Base-by-base conservation (phyloP, 2,888 invertebrate genomes). In the Andrena dorsata region DNA sequence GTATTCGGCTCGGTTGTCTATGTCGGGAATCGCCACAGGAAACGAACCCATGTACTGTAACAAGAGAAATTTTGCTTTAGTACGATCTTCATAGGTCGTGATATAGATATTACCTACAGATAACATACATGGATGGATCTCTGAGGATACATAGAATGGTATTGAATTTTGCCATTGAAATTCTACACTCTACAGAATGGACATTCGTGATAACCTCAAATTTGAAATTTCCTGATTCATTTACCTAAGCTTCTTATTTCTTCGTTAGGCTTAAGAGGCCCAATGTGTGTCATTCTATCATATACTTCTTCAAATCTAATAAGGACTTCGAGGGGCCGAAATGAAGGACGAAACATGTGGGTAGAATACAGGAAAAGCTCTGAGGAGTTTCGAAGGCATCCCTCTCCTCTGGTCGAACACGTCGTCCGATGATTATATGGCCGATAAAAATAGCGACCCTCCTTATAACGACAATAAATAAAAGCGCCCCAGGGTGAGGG, bases 11-110 rank as follows among this genome's bases (percentile, higher is more conserved):
- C 96, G 95, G 88, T 95, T 94, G 91, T 95, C 94, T 92, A 95
- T 96, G 94, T 96, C 96, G 91, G 95, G 95, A 92, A 96, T 96
- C 90, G 95, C 95, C 93, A 97, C 97, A 92, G 96, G 96, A 95
- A 97, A 97, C 91, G 97, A 97, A 90, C 97, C 97, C 95, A 97
- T 96, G 94, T 97, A 96, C 96, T 96, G 95, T 20, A 95, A 95
- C 92, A 94, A 94, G 91, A 92, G 86, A 87, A 83, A 74, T 80
- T 26, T 71, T 49, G n/a, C n/a, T 26, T 80, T 23, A 79, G 10
- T 47, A 32, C 23, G 26, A 20, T n/a, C 23, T 28, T 56, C 32
- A n/a, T 8, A 10, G 0, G 6, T 49, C 16, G 3, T 49, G 2
- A 5, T 30, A 4, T 32, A 68, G 7, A 5, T 76, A 68, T 41